phyloP scores from a whole-genome alignment of 2,888 invertebrate genomes.

The Oscheius sp. region DNA sequence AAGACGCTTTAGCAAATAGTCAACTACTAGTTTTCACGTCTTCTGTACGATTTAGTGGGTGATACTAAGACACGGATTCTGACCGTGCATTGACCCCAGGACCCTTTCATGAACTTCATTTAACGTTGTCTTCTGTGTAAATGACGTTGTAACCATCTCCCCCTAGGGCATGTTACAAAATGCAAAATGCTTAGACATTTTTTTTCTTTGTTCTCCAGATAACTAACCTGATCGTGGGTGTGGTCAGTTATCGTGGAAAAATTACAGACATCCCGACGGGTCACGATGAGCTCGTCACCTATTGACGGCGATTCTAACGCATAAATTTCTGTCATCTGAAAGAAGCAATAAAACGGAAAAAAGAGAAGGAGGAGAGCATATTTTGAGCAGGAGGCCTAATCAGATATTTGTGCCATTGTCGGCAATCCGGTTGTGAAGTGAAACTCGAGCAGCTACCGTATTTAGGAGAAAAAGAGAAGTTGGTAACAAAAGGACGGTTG shows the following conservation, averaged over 20 bases:
- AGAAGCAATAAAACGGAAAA: constrained; percentile 1
- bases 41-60: too few relatives aligned
- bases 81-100: too few relatives aligned
- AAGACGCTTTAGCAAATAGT: neutral
- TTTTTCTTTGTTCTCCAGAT: too few relatives aligned
- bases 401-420: constrained; percentile 26
- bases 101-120: too few relatives aligned
- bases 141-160: too few relatives aligned
- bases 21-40: neutral
- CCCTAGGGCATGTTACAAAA: too few relatives aligned
- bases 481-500: neutral
- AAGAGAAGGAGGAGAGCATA: constrained; percentile 4
- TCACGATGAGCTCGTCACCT: constrained; percentile 39
- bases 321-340: constrained; percentile 16
- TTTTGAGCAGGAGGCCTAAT: neutral
- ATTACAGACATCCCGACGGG: constrained; percentile 40
- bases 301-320: constrained; percentile 46
- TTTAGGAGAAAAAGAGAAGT: constrained; percentile 29
- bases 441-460: constrained; percentile 21
- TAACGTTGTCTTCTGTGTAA: neutral
- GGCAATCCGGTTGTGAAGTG: constrained; percentile 7
- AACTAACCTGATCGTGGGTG: constrained; percentile 42
- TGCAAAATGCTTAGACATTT: too few relatives aligned
- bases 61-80: too few relatives aligned
- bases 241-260: constrained; percentile 51